phyloP scores from a whole-genome alignment of 1,140 invertebrate genomes.

The Dinothrombium tinctorium region DNA sequence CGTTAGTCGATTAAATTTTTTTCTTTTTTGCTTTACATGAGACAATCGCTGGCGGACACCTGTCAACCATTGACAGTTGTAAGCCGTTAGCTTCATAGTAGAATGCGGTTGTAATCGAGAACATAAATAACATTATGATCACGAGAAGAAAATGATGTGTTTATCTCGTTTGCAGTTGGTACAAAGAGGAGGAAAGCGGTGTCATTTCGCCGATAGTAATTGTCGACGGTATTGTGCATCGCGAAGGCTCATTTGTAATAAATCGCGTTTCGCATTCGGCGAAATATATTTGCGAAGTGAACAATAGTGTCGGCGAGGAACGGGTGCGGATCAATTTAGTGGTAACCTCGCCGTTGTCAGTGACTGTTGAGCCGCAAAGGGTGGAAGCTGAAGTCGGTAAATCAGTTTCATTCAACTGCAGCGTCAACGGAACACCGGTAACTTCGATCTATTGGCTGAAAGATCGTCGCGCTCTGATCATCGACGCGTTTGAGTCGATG shows the following conservation, averaged over 20 bases:
- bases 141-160: not conserved
- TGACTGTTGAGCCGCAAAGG: slow-evolving; percentile 30
- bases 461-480: slow-evolving; percentile 9
- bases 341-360: not conserved
- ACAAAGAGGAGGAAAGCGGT: slow-evolving; percentile 12
- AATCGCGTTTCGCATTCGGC: slow-evolving; percentile 12
- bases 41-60: too few species aligned
- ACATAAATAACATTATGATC: not conserved
- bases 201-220: not conserved
- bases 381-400: slow-evolving; percentile 54
- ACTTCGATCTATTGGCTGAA: slow-evolving; percentile 44
- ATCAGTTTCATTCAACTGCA: slow-evolving; percentile 55
- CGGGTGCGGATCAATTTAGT: slow-evolving; percentile 13
- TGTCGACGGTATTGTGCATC: not conserved
- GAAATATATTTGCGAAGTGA: slow-evolving; percentile 17
- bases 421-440: slow-evolving; percentile 55
- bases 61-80: too few species aligned
- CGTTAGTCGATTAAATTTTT: too few species aligned
- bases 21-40: too few species aligned
- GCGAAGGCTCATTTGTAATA: slow-evolving; percentile 11
- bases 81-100: too few species aligned
- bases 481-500: slow-evolving; percentile 20
- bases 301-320: slow-evolving; percentile 18
- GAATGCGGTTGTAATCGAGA: too few species aligned
- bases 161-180: slow-evolving; percentile 10